These are phyloP conservation scores for Epicauta chinensis DNA, from an alignment of 1,140 invertebrate species.

Conservation along the genomic window DNA sequence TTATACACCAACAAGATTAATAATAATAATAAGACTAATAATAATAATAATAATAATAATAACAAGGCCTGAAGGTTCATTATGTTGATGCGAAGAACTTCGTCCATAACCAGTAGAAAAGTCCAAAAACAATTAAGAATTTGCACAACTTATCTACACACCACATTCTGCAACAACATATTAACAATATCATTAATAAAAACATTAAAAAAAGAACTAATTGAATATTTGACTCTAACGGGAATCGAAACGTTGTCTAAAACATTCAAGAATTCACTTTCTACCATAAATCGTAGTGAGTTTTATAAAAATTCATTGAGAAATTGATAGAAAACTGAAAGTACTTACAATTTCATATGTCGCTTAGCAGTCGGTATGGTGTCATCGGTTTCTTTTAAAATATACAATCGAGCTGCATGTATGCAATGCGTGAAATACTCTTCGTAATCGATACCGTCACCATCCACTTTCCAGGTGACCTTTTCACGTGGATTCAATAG, in stretches of 20 bases:
- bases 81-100: slow-evolving; percentile 2
- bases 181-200: slow-evolving; percentile 1
- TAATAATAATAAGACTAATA: too few species aligned
- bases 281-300: too few species aligned
- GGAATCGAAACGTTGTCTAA: background rate
- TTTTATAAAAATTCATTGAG: slow-evolving; percentile 36
- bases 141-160: slow-evolving; percentile 32
- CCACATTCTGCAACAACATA: slow-evolving; percentile 37
- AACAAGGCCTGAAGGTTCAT: too few species aligned
- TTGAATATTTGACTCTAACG: background rate
- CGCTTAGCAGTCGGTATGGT: slow-evolving; percentile 72
- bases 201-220: background rate
- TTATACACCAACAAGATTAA: background rate
- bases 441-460: slow-evolving; percentile 62
- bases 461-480: slow-evolving; percentile 61
- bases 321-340: slow-evolving; percentile 19
- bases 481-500: slow-evolving; percentile 59
- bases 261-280: too few species aligned
- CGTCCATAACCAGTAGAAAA: slow-evolving; percentile 27
- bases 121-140: slow-evolving; percentile 21
- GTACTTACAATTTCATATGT: slow-evolving; percentile 68
- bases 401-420: slow-evolving; percentile 63
- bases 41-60: too few species aligned
- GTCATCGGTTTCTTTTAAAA: slow-evolving; percentile 77
- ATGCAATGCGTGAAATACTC: slow-evolving; percentile 70